Evolutionary conservation across 2,888 invertebrate genomes (phyloP).

Genomic region (Idaea aversata): DNA sequence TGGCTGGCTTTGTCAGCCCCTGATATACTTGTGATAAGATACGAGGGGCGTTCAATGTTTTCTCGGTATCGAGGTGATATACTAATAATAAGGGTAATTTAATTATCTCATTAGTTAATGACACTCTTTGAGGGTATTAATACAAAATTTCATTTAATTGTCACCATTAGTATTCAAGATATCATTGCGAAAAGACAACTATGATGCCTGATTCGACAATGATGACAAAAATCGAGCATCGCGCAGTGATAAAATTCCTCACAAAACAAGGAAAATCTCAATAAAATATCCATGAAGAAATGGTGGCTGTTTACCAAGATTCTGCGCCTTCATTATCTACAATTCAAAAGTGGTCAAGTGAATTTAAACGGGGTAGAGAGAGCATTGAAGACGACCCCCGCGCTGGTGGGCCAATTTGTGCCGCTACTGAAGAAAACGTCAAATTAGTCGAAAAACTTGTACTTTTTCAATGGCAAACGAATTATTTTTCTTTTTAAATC

Average conservation of each 20-base stretch:
- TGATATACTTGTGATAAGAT: too few species aligned
- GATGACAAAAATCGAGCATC: constrained; percentile 18
- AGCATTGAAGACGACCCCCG: constrained; percentile 7
- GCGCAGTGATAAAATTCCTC: constrained; percentile 22
- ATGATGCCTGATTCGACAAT: constrained; percentile 15
- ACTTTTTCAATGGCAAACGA: too few species aligned
- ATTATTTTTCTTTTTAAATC: too few species aligned
- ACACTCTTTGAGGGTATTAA: constrained; percentile 8
- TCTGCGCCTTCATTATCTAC: constrained; percentile 4
- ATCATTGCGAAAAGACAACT: constrained; percentile 7
- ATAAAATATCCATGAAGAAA: constrained; percentile 21
- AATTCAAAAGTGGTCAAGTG: constrained; percentile 17
- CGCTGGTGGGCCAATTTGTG: too few species aligned
- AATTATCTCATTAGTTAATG: constrained; percentile 9
- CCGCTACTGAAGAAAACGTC: too few species aligned
- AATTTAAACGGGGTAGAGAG: constrained; percentile 8
- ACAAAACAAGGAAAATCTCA: constrained; percentile 22
- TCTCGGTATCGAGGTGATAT: constrained; percentile 11
- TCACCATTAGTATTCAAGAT: constrained; percentile 2
- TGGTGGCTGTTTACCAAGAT: constrained; percentile 15
- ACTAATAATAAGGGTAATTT: constrained; percentile 6
- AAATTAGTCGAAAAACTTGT: too few species aligned
- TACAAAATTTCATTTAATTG: constrained; percentile 8
- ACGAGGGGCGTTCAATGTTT: constrained; percentile 12
- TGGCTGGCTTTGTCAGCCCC: too few species aligned